Conservation (phyloP, 2,888 invertebrate species). For the Drosophila recens region DNA sequence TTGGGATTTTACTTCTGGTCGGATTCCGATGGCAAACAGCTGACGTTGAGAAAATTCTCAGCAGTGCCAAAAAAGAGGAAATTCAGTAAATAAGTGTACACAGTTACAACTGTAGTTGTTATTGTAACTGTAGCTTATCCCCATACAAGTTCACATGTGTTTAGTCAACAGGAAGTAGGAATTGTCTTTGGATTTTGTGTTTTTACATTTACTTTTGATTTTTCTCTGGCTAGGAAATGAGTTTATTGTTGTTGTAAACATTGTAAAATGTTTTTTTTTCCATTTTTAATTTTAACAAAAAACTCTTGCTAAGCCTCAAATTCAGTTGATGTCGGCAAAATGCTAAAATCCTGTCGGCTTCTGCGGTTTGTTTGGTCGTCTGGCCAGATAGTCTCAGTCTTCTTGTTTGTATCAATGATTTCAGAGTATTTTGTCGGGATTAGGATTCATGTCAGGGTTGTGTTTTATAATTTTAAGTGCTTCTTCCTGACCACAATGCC, state of each 20-base stretch:
- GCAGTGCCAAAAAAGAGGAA: slow-evolving; percentile 43
- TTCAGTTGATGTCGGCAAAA: slow-evolving; percentile 56
- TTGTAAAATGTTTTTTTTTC: slow-evolving; percentile 55
- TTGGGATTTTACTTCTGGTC: slow-evolving; percentile 46
- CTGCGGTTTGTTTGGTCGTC: slow-evolving; percentile 53
- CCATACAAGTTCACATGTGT: slow-evolving; percentile 45
- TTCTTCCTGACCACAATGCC: slow-evolving; percentile 34
- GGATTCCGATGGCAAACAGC: slow-evolving; percentile 58
- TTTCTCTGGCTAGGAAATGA: slow-evolving; percentile 50
- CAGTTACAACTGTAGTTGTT: slow-evolving; percentile 9
- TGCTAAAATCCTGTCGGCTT: slow-evolving; percentile 68
- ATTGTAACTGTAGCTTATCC: slow-evolving; percentile 17
- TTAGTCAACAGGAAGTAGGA: slow-evolving; percentile 49
- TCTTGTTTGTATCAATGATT: slow-evolving; percentile 47
- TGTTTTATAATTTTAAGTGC: slow-evolving; percentile 56
- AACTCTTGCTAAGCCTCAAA: slow-evolving; percentile 29
- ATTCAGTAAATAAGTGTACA: slow-evolving; percentile 42
- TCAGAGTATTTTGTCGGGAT: slow-evolving; percentile 12
- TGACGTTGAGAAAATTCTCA: slow-evolving; percentile 51
- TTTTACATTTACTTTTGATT: slow-evolving; percentile 17
- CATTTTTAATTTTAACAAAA: not conserved
- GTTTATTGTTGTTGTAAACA: slow-evolving; percentile 71
- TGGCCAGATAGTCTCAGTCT: slow-evolving; percentile 27
- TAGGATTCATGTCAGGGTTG: slow-evolving; percentile 6
- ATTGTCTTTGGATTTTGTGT: slow-evolving; percentile 49